A percentile compares a stretch with the other conserved stretches of the same genome.
Conservation (phyloP, 2,888 invertebrate species). For the Osmoderma eremita region DNA sequence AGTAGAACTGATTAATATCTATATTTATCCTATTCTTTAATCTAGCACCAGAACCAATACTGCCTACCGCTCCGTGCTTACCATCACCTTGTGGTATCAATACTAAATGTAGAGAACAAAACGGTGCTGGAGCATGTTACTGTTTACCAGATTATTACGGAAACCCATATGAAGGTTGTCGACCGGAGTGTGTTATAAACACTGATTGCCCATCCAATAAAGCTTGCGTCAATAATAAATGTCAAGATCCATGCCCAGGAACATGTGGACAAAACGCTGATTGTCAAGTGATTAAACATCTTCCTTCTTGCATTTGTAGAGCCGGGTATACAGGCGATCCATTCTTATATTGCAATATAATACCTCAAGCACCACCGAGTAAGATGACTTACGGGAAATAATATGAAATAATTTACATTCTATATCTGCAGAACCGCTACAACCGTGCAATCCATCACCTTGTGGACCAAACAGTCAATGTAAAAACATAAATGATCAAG, state of each 20-base stretch:
- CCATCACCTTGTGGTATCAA: conserved; percentile 67
- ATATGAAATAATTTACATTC: background rate
- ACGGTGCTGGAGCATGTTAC: conserved; percentile 66
- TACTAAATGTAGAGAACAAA: conserved; percentile 65
- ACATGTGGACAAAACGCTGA: conserved; percentile 75
- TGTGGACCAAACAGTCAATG: conserved; percentile 85
- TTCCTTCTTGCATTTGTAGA: conserved; percentile 65
- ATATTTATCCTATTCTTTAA: too few species aligned
- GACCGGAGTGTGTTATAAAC: conserved; percentile 68
- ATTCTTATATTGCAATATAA: conserved; percentile 57
- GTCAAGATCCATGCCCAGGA: conserved; percentile 69
- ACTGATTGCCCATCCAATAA: conserved; percentile 68
- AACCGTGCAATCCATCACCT: conserved; percentile 81
- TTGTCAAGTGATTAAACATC: conserved; percentile 66
- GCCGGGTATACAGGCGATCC: conserved; percentile 67
- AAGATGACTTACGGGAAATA: conserved; percentile 56
- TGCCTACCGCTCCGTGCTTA: conserved; percentile 58
- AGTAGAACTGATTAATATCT: too few species aligned
- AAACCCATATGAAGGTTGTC: conserved; percentile 70
- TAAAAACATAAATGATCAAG: conserved; percentile 73
- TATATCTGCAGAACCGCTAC: conserved; percentile 51
- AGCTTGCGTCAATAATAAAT: conserved; percentile 69
- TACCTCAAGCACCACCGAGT: conserved; percentile 66
- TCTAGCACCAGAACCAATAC: conserved; percentile 48
- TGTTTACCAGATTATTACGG: conserved; percentile 67